These are phyloP conservation scores for Nematostella vectensis DNA, from an alignment of 92 coral and sea anemone genomes.

Conservation along the genomic window DNA sequence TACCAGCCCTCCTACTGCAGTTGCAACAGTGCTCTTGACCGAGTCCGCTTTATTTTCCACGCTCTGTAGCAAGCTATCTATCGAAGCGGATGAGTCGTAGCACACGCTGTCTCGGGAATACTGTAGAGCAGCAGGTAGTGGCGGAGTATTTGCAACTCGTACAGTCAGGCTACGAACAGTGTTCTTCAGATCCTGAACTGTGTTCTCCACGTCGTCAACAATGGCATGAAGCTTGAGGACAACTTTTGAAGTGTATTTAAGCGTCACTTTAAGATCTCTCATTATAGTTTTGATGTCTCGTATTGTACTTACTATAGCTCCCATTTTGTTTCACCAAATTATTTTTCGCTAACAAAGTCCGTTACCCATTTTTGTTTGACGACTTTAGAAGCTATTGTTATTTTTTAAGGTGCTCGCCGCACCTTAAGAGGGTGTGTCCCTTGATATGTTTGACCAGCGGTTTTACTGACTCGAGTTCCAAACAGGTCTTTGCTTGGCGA, in stretches of 20 bases:
- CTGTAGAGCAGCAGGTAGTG: neutral
- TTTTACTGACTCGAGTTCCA: no score
- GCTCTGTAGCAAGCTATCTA: slow-evolving; percentile 11
- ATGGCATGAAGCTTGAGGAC: slow-evolving; percentile 23
- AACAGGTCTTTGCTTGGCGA: no score
- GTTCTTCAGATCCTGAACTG: slow-evolving; percentile 15
- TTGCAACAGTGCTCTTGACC: slow-evolving; percentile 9
- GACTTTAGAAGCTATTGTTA: no score
- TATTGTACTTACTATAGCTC: slow-evolving; percentile 12
- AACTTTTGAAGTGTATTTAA: slow-evolving; percentile 17
- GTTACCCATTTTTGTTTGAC: no score
- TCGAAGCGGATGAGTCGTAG: neutral
- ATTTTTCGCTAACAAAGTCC: no score
- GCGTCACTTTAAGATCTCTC: slow-evolving; percentile 20
- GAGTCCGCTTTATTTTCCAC: slow-evolving; percentile 19
- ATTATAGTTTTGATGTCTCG: slow-evolving; percentile 21
- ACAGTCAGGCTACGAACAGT: slow-evolving; percentile 1
- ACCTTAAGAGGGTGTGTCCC: no score
- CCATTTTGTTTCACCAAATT: slow-evolving; percentile 10
- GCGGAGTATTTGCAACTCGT: neutral
- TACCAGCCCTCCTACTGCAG: slow-evolving; percentile 1
- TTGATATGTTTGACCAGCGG: no score
- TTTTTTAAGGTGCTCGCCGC: no score
- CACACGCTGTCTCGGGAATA: neutral
- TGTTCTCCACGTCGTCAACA: slow-evolving; percentile 22